Base-by-base conservation (phyloP, 2,113 vertebrate species). In the Perca flavescens region DNA sequence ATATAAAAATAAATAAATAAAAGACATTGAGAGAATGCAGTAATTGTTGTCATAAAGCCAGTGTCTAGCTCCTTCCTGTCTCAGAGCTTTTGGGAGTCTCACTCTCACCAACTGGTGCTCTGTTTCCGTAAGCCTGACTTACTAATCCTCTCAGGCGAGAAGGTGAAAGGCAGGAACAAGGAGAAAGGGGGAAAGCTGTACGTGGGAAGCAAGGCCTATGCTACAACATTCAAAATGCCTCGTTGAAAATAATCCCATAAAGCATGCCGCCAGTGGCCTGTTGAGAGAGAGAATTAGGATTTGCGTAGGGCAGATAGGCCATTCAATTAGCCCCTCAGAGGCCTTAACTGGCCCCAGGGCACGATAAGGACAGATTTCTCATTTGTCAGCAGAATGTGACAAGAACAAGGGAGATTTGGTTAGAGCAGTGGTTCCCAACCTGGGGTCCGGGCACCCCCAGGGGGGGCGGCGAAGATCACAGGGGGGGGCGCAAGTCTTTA, bases 71-170 rank as follows among this genome's bases (percentile, higher is more conserved):
- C 74, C 76, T 89, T 88, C 86, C 74, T 56, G 89, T 82, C 80
- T 77, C 49, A 5, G 64, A 77, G 50, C 65, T 84, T 90, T 80
- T 71, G 71, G 75, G 77, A 70, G 84, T 89, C 82, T 92, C 86
- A 90, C 92, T 86, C 74, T 89, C 74, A 49, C 53, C 25, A 79
- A 91, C 90, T 86, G 88, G 87, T 83, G 88, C 74, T 84, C 81
- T 65, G 9, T 90, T 84, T 94, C 92, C 89, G 91, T 92, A 95
- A 93, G 91, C 86, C 82, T 28, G 69, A 79, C 67, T 54, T 16
- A 43, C 77, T 94, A 95, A 94, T 95, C 92, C 93, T 90, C 93
- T 94, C 91, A 93, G 91, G 86, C 82, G 69, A 89, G 83, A 88
- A 91, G 90, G 91, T 91, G 90, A 94, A 93, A 89, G 83, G 81